Base-by-base conservation (phyloP, 30 jellyfish, hydroid and myxozoan genomes). In the Cassiopea xamachana region DNA sequence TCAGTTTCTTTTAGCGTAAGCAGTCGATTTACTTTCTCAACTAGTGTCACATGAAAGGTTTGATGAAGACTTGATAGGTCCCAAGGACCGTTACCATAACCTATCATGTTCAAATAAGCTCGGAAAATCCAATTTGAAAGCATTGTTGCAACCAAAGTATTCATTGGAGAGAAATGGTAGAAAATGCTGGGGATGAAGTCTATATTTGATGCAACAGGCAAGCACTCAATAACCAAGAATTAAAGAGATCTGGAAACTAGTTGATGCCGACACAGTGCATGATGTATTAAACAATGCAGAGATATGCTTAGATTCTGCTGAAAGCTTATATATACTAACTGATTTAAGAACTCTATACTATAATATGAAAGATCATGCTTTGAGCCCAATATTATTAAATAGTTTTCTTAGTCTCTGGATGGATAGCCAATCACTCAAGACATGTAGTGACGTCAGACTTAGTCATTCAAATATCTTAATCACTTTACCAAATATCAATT, bases 41-140 rank as follows among this genome's bases (percentile, higher is more conserved):
- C 43, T 10, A 60, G 45, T 58, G 45, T 60, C 62, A 55, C 45
- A 61, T 81, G 62, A 3, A 80, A 46, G 14, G 77, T 44, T 46
- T 80, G 89, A 68, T 81, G 89, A 45, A 81, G 69, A 44, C 80
- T 81, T 47, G 89, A 67, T 49, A 81, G 89, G 27, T 60, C 89
- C 89, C 80, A 81, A 39, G 80, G 59, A 44, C 62, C 64, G 1
- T 60, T 68, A 60, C 89, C 89, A 60, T 81, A 80, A 74, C 89
- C 62, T 5, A 58, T 61, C 60, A 46, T 68, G 1, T 60, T 81
- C n/a, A n/a, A n/a, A 13, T 80, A 60, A 60, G 80, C 60, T 60
- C 89, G 77, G 48, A 80, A 80, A 46, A 17, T 16, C 4, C 60
- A 5, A 46, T 45, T 81, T 46, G 80, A 17, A 9, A 81, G 44